These are phyloP conservation scores for Dasyurus viverrinus DNA, from an alignment of 2,113 vertebrate genomes.

Conservation along the genomic window DNA sequence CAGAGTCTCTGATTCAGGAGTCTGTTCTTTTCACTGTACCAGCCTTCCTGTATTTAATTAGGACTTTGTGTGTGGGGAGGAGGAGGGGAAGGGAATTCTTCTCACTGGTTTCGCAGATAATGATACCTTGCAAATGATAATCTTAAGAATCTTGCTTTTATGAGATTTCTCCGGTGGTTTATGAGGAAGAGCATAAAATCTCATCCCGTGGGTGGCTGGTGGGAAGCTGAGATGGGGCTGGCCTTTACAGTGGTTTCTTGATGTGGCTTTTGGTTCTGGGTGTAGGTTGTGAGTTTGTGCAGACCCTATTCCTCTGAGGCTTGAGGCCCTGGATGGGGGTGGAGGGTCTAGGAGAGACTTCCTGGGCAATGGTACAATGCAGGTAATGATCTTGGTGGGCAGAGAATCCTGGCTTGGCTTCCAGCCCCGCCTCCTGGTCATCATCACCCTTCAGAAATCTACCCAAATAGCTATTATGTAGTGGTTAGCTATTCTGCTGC, in stretches of 20 bases:
- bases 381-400: neutral
- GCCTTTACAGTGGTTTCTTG: neutral
- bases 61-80: neutral
- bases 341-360: neutral
- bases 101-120: neutral
- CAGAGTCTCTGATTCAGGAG: neutral
- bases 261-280: neutral
- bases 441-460: neutral
- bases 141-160: neutral
- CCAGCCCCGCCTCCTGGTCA: neutral
- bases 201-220: neutral
- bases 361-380: neutral
- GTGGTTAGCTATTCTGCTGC: neutral
- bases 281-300: neutral
- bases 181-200: neutral
- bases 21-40: neutral
- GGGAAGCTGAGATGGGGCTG: neutral
- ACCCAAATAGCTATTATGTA: neutral
- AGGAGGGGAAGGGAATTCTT: neutral
- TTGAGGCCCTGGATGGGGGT: neutral
- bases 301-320: neutral
- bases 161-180: neutral
- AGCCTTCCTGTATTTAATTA: neutral
- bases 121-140: neutral
- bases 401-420: neutral